A percentile compares a stretch with the other conserved stretches of the same genome.
These are phyloP conservation scores for Etheostoma cragini DNA, from an alignment of 2,113 vertebrate genomes.

Conservation along the genomic window DNA sequence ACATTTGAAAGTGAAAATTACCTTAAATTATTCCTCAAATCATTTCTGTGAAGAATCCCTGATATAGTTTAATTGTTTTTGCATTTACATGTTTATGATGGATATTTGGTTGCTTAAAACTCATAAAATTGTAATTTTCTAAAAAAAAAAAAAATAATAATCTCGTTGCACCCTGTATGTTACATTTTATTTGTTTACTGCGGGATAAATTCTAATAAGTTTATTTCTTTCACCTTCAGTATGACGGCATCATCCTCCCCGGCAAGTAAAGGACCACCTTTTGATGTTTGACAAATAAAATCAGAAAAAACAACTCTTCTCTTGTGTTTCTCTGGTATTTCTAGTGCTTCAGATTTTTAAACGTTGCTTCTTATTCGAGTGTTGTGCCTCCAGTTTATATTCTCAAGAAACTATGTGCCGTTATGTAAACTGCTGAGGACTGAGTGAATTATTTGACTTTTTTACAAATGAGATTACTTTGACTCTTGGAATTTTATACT, in stretches of 20 bases:
- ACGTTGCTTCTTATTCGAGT: too few relatives aligned
- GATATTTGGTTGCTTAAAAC: neutral
- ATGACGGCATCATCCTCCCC: slow-evolving; percentile 98
- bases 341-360: neutral
- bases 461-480: too few relatives aligned
- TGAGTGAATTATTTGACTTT: too few relatives aligned
- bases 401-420: neutral
- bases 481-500: too few relatives aligned
- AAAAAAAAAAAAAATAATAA: too few relatives aligned
- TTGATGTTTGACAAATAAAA: slow-evolving; percentile 84
- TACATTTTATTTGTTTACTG: neutral
- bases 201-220: neutral
- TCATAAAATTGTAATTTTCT: too few relatives aligned
- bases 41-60: neutral
- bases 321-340: slow-evolving; percentile 33
- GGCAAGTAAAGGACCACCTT: slow-evolving; percentile 89
- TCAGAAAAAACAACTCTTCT: slow-evolving; percentile 83
- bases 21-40: neutral
- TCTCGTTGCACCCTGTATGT: too few relatives aligned
- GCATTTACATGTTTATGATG: neutral
- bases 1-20: neutral
- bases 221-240: slow-evolving; percentile 80
- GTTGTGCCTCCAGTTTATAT: neutral
- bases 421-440: neutral
- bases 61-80: neutral